Evolutionary conservation across 2,113 vertebrate genomes (phyloP), one percentile per base, ranked within the genome.

Genomic region (Silurus meridionalis): DNA sequence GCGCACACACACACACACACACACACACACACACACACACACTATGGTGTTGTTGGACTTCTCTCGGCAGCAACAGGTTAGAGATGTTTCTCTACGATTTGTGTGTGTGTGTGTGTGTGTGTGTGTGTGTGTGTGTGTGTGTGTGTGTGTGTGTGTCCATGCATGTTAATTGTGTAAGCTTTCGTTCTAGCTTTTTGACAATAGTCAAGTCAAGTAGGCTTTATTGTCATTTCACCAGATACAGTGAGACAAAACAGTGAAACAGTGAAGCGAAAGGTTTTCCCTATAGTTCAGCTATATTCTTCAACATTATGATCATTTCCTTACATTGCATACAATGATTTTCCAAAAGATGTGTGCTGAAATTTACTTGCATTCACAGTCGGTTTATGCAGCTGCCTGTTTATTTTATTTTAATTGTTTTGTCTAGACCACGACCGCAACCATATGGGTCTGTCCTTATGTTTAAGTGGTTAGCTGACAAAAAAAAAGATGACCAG

Each of bases 1-100:
- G 2, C 28, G 2, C 28, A 37, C 28, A 37, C 28, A 37, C 28
- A 37, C 28, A 37, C 28, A 37, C 28, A 37, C 28, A 37, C 28
- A 37, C 28, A 37, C 28, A 37, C 28, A 37, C 28, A 37, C 28
- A 37, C 28, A 90, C 84, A 72, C 91, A 2, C 86, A 87, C 58
- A 90, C 90, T 87, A 19, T 94, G 90, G 88, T 90, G 50, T 86
- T 94, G 86, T 89, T 94, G 90, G 90, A 93, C 89, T 79, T 72
- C 84, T 74, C 72, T 37, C 87, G 28, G 61, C 92, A 91, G 87
- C 88, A 94, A 90, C 94, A 95, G 95, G 95, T 96, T 64, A 87
- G 94, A 94, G 92, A 37, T 60, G 6, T 55, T 48, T 64, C 23
- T 61, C 48, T 86, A 53, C 23, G 48, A 17, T 64, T 6, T 61